These are phyloP conservation scores for Lateolabrax maculatus DNA, from an alignment of 2,797 vertebrate species.

Conservation along the genomic window DNA sequence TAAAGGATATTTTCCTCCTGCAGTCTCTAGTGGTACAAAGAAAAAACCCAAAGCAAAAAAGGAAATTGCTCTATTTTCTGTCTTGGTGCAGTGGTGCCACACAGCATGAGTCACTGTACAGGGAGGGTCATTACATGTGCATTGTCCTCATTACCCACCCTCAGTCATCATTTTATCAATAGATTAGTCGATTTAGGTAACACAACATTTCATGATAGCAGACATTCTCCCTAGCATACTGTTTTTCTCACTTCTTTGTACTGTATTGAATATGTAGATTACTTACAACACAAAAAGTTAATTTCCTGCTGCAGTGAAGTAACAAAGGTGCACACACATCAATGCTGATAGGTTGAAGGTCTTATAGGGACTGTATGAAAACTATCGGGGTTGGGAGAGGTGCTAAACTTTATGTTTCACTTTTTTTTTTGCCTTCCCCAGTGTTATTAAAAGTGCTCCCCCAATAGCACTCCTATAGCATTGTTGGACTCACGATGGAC, in stretches of 20 bases:
- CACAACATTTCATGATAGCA: conserved; percentile 20
- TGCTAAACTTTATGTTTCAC: not conserved
- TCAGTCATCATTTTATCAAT: conserved; percentile 44
- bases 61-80: conserved; percentile 60
- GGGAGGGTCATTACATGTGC: conserved; percentile 54
- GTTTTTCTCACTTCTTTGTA: conserved; percentile 9
- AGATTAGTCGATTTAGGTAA: conserved; percentile 35
- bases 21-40: conserved; percentile 38
- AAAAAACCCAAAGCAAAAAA: conserved; percentile 45
- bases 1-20: conserved; percentile 58
- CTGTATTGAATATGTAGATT: not conserved
- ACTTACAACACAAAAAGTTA: not conserved
- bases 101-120: conserved; percentile 54
- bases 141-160: conserved; percentile 24
- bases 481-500: not conserved
- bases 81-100: conserved; percentile 54
- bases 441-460: no score
- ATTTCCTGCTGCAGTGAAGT: not conserved
- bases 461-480: not conserved
- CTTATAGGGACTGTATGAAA: not conserved
- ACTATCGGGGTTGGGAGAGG: not conserved
- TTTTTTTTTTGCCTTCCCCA: no score
- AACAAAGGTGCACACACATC: not conserved
- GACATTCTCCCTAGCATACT: not conserved
- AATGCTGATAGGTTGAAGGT: not conserved